These are phyloP conservation scores for Chloroclystis v-ata DNA, from an alignment of 2,888 invertebrate species.

Conservation along the genomic window DNA sequence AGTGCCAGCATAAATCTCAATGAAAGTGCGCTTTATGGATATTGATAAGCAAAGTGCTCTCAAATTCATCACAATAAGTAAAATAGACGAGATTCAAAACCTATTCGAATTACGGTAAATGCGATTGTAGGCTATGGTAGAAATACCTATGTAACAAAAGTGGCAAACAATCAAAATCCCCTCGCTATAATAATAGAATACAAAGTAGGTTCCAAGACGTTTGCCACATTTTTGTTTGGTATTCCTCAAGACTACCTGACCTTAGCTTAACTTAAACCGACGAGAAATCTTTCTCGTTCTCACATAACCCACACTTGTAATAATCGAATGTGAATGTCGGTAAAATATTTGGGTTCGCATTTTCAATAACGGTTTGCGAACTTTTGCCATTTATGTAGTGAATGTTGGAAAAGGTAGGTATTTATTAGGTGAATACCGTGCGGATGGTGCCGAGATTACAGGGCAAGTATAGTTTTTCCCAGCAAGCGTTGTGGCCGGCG, in stretches of 20 bases:
- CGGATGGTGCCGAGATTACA: conserved; percentile 60
- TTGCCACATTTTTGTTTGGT: background rate
- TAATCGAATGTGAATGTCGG: conserved; percentile 36
- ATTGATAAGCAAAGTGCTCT: conserved; percentile 30
- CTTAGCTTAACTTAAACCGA: conserved; percentile 16
- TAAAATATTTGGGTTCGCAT: conserved; percentile 53
- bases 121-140: background rate
- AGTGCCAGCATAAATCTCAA: conserved; percentile 29
- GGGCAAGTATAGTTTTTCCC: conserved; percentile 49
- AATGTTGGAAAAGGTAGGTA: conserved; percentile 59
- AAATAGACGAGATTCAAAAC: conserved; percentile 7
- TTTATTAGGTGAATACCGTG: conserved; percentile 70
- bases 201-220: no score
- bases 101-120: background rate
- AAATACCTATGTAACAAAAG: background rate
- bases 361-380: conserved; percentile 61
- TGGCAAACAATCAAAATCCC: background rate
- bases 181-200: no score
- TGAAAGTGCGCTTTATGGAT: conserved; percentile 31
- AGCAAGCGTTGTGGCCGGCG: conserved; percentile 51
- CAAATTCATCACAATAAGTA: conserved; percentile 25
- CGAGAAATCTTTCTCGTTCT: conserved; percentile 23
- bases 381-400: conserved; percentile 51
- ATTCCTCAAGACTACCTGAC: conserved; percentile 6
- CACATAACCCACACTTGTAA: conserved; percentile 27